Base-by-base conservation (phyloP, 2,113 vertebrate genomes). In the Octodon degus region DNA sequence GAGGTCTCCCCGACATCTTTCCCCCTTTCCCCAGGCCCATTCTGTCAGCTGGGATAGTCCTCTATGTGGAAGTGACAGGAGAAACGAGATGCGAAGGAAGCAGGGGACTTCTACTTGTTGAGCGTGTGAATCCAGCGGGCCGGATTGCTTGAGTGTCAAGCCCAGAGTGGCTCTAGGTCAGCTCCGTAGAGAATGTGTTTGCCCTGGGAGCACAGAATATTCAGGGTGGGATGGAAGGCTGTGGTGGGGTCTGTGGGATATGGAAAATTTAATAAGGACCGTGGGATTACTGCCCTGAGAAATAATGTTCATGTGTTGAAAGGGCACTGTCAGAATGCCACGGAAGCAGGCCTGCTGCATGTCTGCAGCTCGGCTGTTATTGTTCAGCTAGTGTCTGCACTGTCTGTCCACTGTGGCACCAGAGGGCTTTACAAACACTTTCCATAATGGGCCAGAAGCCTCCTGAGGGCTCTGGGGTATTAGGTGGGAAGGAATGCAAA, bases 211-310 rank as follows among this genome's bases (percentile, higher is more conserved):
- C 12, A 2, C 34, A 72, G 63, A 68, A 43, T 20, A 72, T 92
- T 53, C 58, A 6, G 85, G 79, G 90, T 95, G 93, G 96, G 90
- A 92, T 86, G 58, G 93, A 93, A 4, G 94, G 95, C 91, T 95
- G 85, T 8, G 90, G 86, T 86, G 76, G 90, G 76, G 68, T 94
- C 96, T 97, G 93, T 96, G 96, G 77, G 94, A 95, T 17, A 96
- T 2, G 90, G 97, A 96, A 93, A 97, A 96, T 91, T 91, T 94
- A 94, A 93, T 98, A 91, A 62, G 87, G 60, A 95, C 97, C 96
- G 58, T 91, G 70, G 94, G 85, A 86, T 96, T 88, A 68, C 12
- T 22, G 76, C 83, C 40, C 65, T 3, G 24, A 47, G 97, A 95
- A 98, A 95, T 65, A 72, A 91, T 53, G 76, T 94, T 94, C 70